Evolutionary conservation across 2,797 vertebrate species (phyloP).

Genomic region (Perodicticus potto): DNA sequence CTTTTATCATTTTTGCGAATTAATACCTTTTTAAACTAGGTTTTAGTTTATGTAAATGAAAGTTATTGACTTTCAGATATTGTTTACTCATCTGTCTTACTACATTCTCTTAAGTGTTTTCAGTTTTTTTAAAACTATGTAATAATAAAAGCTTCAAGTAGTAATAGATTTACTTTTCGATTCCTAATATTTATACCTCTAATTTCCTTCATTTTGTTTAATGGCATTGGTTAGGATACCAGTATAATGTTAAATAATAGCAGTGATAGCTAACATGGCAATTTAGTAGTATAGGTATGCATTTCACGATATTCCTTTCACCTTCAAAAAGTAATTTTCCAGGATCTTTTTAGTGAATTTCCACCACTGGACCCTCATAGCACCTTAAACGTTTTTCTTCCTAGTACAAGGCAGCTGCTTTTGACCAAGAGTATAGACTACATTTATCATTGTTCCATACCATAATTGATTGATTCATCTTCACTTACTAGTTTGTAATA

Average conservation of each 20-base stretch:
- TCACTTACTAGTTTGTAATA: conserved; percentile 34
- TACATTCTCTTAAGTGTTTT: conserved; percentile 33
- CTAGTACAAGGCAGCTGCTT: neutral
- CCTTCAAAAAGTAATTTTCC: conserved; percentile 35
- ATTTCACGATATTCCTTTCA: neutral
- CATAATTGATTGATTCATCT: neutral
- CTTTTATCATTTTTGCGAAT: conserved; percentile 15
- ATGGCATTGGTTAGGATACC: neutral
- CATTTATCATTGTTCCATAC: neutral
- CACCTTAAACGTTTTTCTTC: neutral
- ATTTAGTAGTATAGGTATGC: neutral
- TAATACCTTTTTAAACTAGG: neutral
- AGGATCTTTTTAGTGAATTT: conserved; percentile 30
- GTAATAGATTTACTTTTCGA: neutral
- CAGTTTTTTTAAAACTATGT: neutral
- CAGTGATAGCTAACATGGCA: neutral
- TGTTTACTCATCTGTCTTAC: neutral
- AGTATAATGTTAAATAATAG: neutral
- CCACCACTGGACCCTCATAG: neutral
- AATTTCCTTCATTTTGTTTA: conserved; percentile 31
- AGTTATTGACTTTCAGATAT: conserved; percentile 3
- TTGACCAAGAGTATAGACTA: neutral
- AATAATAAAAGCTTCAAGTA: conserved; percentile 8
- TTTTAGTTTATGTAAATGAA: conserved; percentile 1
- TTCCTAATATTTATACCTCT: conserved; percentile 35